Base-by-base conservation (phyloP, 2,113 vertebrate genomes). In the Harpagus bidentatus region DNA sequence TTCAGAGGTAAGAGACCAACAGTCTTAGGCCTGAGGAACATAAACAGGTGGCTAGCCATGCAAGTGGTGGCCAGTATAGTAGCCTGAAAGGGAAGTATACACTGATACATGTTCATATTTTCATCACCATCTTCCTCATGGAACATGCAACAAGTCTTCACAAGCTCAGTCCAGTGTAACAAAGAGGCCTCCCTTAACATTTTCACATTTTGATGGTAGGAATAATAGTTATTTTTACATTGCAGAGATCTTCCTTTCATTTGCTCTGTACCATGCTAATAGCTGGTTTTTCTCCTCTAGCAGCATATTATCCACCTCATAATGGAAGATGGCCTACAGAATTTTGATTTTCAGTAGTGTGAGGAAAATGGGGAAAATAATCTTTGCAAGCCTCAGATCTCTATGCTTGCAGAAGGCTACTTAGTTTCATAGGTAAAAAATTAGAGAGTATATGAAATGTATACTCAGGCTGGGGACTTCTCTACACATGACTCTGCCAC, bases 1-100 rank as follows among this genome's bases (percentile, higher is more conserved):
- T 80, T 55, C 53, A 50, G 23, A 28, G 5, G 11, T 32, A 52
- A 45, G 23, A 65, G 2, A 47, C 4, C 2, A 36, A 76, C 14
- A 55, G 19, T 28, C 14, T 53, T 36, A 61, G 47, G 25, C 13
- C 23, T n/a, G 36, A 74, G 29, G 14, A 88, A 47, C 9, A 22
- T 9, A 74, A 74, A 40, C 8, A 65, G 1, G 7, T 29, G 12
- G 26, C 42, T 4, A 63, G 4, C 7, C 8, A 28, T 13, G 9
- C 4, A 79, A 47, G 13, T 29, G 7, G 13, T 1, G 1, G 25
- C 7, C 28, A 40, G 8, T 7, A 4, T 48, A 58, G n/a, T 15
- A 71, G 6, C 12, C 32, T 31, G 10, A n/a, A 70, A 50, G 10
- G 40, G 25, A 93, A 31, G 3, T 82, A 13, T 32, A 34, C 12